Evolutionary conservation across 23 tunicate species (phyloP).

Genomic region (Halocynthia roretzi): DNA sequence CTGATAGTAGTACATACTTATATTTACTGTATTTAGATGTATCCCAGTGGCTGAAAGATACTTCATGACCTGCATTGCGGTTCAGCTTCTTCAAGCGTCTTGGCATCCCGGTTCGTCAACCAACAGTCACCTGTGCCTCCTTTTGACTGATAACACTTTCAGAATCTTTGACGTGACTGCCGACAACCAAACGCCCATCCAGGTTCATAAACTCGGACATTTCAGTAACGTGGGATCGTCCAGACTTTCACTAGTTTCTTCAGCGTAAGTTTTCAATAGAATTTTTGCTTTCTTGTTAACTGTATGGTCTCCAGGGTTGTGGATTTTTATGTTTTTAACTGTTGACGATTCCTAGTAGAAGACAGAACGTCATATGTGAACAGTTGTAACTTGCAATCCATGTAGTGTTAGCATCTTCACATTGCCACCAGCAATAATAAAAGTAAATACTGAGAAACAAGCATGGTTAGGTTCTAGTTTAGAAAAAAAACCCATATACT

Average conservation of each 20-base stretch:
- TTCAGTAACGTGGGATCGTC: background rate
- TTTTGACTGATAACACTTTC: constrained; percentile 69
- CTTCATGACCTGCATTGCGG: constrained; percentile 61
- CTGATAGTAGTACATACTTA: too few species aligned
- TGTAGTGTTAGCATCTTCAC: too few species aligned
- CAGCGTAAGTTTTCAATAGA: constrained; percentile 3
- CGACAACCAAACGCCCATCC: constrained; percentile 57
- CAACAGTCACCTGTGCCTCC: constrained; percentile 43
- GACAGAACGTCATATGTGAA: too few species aligned
- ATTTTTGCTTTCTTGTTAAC: too few species aligned
- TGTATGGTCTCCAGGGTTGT: too few species aligned
- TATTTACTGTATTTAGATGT: constrained; percentile 24
- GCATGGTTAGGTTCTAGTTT: background rate
- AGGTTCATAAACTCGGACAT: constrained; percentile 48
- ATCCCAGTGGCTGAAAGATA: constrained; percentile 74
- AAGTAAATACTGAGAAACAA: background rate
- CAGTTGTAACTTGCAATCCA: too few species aligned
- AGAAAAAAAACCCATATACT: background rate
- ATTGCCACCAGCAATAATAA: too few species aligned
- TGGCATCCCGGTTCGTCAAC: constrained; percentile 73
- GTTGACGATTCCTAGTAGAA: too few species aligned
- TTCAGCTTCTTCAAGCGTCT: constrained; percentile 72
- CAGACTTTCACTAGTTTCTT: constrained; percentile 6
- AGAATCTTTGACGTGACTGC: constrained; percentile 44
- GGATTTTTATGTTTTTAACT: too few species aligned